phyloP scores from a whole-genome alignment of 2,888 invertebrate genomes.

The Acanthococcus lagerstroemiae region DNA sequence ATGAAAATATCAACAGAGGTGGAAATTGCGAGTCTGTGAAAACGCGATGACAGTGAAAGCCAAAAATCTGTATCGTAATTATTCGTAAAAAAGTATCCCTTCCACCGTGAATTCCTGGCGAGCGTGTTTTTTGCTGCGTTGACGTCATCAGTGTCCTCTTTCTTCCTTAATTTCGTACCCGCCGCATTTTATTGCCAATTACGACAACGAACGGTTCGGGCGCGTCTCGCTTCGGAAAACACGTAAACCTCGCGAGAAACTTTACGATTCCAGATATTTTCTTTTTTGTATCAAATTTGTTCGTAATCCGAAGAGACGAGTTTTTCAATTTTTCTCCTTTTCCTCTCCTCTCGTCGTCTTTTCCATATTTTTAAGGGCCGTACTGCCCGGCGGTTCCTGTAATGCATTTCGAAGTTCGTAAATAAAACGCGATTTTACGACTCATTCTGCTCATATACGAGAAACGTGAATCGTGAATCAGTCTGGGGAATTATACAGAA shows the following conservation, averaged over 20 bases:
- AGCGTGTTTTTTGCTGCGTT: conserved; percentile 19
- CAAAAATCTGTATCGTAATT: conserved; percentile 20
- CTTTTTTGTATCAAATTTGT: conserved; percentile 24
- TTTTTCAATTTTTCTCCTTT: conserved; percentile 27
- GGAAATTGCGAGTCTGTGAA: too few species aligned
- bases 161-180: conserved; percentile 24
- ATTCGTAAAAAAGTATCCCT: conserved; percentile 25
- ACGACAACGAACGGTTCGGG: conserved; percentile 16
- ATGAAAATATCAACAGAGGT: too few species aligned
- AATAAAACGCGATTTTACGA: too few species aligned
- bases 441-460: too few species aligned
- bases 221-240: conserved; percentile 23
- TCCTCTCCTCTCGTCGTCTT: conserved; percentile 7
- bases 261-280: conserved; percentile 27
- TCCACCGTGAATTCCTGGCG: background rate
- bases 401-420: too few species aligned
- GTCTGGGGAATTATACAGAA: too few species aligned
- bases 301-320: conserved; percentile 27
- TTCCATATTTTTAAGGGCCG: background rate
- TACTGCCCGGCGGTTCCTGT: too few species aligned
- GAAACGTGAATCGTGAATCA: too few species aligned
- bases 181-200: conserved; percentile 28
- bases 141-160: conserved; percentile 28
- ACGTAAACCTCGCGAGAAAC: conserved; percentile 24
- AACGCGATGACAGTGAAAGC: conserved; percentile 11